These are phyloP conservation scores for Microcebus griseorufus DNA, from an alignment of 2,113 vertebrate genomes.

Conservation along the genomic window DNA sequence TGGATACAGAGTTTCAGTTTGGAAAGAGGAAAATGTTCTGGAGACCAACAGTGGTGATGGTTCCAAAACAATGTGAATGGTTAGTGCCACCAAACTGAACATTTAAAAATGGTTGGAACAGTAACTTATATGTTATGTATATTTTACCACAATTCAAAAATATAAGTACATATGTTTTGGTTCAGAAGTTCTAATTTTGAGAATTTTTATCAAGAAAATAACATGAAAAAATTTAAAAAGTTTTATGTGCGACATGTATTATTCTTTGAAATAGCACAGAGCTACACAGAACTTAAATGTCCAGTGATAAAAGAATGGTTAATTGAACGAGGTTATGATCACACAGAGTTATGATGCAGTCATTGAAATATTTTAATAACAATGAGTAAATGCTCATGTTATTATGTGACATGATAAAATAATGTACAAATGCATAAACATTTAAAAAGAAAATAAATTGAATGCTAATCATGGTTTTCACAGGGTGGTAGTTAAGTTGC, in stretches of 20 bases:
- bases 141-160: neutral
- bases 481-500: neutral
- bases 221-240: neutral
- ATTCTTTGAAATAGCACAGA: neutral
- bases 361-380: neutral
- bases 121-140: neutral
- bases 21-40: neutral
- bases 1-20: no score
- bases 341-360: neutral
- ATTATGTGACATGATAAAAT: neutral
- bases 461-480: neutral
- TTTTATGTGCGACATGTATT: neutral
- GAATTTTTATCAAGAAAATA: neutral
- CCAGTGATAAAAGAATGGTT: neutral
- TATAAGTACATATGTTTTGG: neutral
- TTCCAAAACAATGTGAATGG: neutral
- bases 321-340: neutral
- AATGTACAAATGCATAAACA: neutral
- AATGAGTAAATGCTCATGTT: neutral
- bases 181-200: neutral
- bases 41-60: neutral
- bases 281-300: neutral
- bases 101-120: neutral
- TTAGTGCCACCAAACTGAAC: neutral
- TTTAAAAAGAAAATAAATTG: neutral